Percentiles rank a stretch among this genome's conserved stretches.
These are phyloP conservation scores for Camponotus pennsylvanicus DNA, from an alignment of 1,140 invertebrate genomes.

Conservation along the genomic window DNA sequence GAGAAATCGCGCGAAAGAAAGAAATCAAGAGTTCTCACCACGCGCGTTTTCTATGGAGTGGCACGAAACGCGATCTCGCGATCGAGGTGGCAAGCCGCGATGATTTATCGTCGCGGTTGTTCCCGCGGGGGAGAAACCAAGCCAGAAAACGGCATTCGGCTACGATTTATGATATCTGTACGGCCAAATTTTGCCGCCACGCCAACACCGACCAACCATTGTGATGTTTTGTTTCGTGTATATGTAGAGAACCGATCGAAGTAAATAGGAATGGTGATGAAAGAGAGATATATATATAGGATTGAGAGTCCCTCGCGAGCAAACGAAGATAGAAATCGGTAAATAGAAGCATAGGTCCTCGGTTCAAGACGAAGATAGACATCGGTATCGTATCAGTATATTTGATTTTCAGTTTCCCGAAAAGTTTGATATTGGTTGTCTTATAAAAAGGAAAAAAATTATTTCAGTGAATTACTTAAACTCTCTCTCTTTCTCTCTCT, in stretches of 20 bases:
- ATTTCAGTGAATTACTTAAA: not conserved
- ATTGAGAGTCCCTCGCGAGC: not conserved
- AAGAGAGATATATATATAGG: not conserved
- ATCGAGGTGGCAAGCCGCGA: slow-evolving; percentile 28
- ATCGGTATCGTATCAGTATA: not conserved
- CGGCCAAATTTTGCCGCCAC: not conserved
- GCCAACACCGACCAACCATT: not conserved
- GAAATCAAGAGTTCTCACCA: slow-evolving; percentile 32
- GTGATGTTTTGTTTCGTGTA: slow-evolving; percentile 12
- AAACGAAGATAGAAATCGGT: not conserved
- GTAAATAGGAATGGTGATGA: not conserved
- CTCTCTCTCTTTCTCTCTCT: too few relatives aligned
- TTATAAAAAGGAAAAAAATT: not conserved
- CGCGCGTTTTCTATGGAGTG: slow-evolving; percentile 18
- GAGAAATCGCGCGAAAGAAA: not conserved
- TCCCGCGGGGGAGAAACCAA: not conserved
- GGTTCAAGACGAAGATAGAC: not conserved
- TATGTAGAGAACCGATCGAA: not conserved
- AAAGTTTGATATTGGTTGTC: not conserved
- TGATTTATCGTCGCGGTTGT: slow-evolving; percentile 27
- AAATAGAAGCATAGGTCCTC: too few relatives aligned
- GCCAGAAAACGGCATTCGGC: slow-evolving; percentile 6
- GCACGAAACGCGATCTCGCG: slow-evolving; percentile 19
- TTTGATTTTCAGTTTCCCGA: not conserved
- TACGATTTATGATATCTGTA: slow-evolving; percentile 45